Evolutionary conservation across 1,140 invertebrate species (phyloP).

Genomic region (Brachionus koreanus): DNA sequence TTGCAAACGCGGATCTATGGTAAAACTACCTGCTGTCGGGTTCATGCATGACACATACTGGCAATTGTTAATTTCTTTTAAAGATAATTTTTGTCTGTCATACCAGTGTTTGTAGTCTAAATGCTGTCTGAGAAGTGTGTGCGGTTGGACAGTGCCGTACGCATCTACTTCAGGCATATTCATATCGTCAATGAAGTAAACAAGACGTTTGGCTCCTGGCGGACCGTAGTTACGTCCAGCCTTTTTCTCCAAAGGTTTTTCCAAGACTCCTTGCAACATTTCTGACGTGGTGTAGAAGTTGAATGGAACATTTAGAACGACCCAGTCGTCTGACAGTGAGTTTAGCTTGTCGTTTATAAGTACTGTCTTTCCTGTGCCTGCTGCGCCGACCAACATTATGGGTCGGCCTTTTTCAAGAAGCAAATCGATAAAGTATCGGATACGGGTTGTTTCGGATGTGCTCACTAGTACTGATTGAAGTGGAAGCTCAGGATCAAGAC

Average conservation of each 20-base stretch:
- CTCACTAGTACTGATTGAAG: conserved; percentile 86
- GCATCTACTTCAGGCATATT: conserved; percentile 95
- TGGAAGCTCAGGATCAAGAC: conserved; percentile 82
- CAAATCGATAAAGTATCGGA: conserved; percentile 82
- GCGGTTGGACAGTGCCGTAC: conserved; percentile 91
- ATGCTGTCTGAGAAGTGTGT: conserved; percentile 88
- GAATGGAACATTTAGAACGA: conserved; percentile 84
- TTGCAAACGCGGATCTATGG: conserved; percentile 81
- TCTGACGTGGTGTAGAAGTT: conserved; percentile 94
- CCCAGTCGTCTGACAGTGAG: conserved; percentile 76
- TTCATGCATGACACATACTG: conserved; percentile 97
- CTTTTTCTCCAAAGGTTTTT: conserved; percentile 94
- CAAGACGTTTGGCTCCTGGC: conserved; percentile 84
- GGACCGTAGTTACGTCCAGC: conserved; percentile 91
- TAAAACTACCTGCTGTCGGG: conserved; percentile 91
- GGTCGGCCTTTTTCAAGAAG: conserved; percentile 80
- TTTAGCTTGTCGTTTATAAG: conserved; percentile 78
- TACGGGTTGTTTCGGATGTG: conserved; percentile 82
- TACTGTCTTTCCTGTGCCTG: conserved; percentile 77
- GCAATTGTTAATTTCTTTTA: conserved; percentile 93
- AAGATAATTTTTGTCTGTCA: conserved; percentile 77
- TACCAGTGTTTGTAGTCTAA: conserved; percentile 90
- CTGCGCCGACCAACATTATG: conserved; percentile 71
- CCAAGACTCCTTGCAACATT: conserved; percentile 88
- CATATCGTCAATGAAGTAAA: conserved; percentile 95